Percentiles rank a stretch among this genome's conserved stretches.
Conservation (phyloP, 2,113 vertebrate genomes). For the Clarias gariepinus region DNA sequence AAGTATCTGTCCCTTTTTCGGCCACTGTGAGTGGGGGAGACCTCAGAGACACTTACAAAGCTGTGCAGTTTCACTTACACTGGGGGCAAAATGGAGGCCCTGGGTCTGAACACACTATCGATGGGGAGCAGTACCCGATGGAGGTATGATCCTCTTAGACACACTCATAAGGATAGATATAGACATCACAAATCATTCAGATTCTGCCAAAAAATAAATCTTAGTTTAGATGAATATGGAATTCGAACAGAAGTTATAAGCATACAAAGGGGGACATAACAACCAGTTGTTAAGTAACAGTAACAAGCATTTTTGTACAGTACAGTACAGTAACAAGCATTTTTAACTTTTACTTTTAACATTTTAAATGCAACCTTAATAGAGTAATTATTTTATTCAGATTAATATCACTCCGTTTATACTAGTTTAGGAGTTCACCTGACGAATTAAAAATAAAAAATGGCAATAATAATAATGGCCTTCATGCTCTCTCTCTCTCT, state of each 20-base stretch:
- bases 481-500: background rate
- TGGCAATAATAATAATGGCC: background rate
- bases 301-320: too few species aligned
- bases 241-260: background rate
- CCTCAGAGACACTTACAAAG: constrained; percentile 74
- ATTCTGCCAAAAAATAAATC: background rate
- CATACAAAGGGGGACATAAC: background rate
- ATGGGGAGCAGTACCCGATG: constrained; percentile 85
- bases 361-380: background rate
- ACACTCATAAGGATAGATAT: background rate
- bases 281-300: too few species aligned
- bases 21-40: constrained; percentile 71
- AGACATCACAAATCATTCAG: background rate
- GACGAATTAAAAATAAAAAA: background rate
- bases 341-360: too few species aligned
- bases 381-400: background rate
- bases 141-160: constrained; percentile 74
- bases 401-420: background rate
- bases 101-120: constrained; percentile 84
- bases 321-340: too few species aligned
- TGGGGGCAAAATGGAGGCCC: constrained; percentile 71
- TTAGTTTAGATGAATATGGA: background rate
- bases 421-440: background rate
- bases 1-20: constrained; percentile 59
- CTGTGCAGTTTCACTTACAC: constrained; percentile 85